phyloP scores from a whole-genome alignment of 2,797 vertebrate species.

The Adelosebastes latens region DNA sequence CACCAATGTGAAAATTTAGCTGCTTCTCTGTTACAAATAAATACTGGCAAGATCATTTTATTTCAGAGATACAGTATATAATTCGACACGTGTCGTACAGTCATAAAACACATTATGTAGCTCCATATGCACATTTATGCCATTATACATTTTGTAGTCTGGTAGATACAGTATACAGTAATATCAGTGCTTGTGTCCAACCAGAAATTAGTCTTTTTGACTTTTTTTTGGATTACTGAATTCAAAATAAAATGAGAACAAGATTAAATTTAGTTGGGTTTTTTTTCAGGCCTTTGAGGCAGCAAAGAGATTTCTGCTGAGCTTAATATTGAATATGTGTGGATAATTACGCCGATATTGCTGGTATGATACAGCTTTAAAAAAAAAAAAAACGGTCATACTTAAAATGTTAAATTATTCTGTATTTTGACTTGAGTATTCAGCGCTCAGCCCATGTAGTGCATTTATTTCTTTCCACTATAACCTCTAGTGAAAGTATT shows the following conservation, averaged over 20 bases:
- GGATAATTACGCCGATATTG: not conserved
- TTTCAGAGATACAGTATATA: not conserved
- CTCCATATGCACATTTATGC: not conserved
- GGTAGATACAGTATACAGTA: not conserved
- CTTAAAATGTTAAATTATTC: not conserved
- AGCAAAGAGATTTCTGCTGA: not conserved
- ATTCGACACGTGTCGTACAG: not conserved
- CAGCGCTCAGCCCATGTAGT: not conserved
- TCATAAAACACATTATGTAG: not conserved
- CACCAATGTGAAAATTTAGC: not conserved
- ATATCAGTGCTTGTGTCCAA: not conserved
- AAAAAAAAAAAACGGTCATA: not conserved
- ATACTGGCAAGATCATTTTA: not conserved
- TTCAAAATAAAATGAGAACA: constrained; percentile 2
- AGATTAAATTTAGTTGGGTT: constrained; percentile 9
- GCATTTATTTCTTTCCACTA: not conserved
- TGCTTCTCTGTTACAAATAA: not conserved
- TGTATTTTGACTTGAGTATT: not conserved
- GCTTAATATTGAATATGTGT: not conserved
- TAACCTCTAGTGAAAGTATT: not conserved
- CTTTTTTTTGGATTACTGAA: not conserved
- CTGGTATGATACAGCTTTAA: not conserved
- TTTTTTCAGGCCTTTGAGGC: constrained; percentile 19
- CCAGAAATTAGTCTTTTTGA: not conserved
- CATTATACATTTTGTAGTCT: not conserved